Base-by-base conservation (phyloP, 2,113 vertebrate genomes). In the Archilochus colubris region DNA sequence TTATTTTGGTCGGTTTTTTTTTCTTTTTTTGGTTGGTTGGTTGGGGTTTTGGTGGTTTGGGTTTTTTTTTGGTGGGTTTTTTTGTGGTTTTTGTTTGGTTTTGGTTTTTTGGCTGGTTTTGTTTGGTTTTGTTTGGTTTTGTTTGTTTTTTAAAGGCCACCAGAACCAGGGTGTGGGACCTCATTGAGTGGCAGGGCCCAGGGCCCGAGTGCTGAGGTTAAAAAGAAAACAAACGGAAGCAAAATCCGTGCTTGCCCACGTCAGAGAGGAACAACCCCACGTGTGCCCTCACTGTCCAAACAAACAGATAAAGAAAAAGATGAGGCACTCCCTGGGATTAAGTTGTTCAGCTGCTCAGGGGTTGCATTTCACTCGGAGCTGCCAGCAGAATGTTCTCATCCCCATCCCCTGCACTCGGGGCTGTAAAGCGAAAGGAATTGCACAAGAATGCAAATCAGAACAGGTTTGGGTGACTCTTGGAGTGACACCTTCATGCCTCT, bases 291-390 rank as follows among this genome's bases (percentile, higher is more conserved):
- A 9, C 11, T 7, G 25, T 25, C 17, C 40, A 8, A 16, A 12
- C 69, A 7, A 23, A 20, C 16, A 24, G 73, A 70, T 21, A 40
- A 70, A 74, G 16, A 38, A 2, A 27, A n/a, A 43, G 31, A 14
- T 2, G 44, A 72, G 93, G 46, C 95, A 83, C 95, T 92, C 58
- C 94, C 93, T 46, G 7, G 70, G 76, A 90, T 93, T 80, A 76
- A 59, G 53, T 69, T 57, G 43, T 76, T 94, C 76, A 53, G 77
- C 88, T 33, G 44, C 66, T 88, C 54, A 20, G 80, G 86, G 67
- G 62, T 3, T 3, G 12, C 36, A 1, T 58, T 57, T 76, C 91
- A 66, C 83, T 92, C 94, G 27, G 72, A 40, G 15, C 62, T 83
- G 51, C 80, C 70, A 82, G 86, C 46, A 88, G 63, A 91, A 82